Evolutionary conservation across 2,888 invertebrate genomes (phyloP).

Genomic region (Dolichopus griseipennis): DNA sequence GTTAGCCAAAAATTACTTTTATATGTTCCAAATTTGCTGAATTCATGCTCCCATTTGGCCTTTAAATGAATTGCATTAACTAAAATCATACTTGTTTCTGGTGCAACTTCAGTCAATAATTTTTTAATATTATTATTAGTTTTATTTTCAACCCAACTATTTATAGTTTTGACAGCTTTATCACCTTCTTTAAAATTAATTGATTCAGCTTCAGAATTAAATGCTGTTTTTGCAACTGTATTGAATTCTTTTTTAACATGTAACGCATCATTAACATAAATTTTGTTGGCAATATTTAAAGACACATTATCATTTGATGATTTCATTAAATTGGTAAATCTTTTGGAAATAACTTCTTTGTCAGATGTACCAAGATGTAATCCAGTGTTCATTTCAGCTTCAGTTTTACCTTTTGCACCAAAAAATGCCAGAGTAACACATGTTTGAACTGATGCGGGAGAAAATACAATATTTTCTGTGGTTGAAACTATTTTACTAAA

Average conservation of each 20-base stretch:
- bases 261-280: constrained; percentile 54
- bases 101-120: constrained; percentile 54
- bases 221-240: constrained; percentile 51
- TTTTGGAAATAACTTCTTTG: constrained; percentile 26
- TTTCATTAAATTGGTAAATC: constrained; percentile 29
- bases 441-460: constrained; percentile 54
- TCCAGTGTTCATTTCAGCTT: constrained; percentile 28
- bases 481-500: constrained; percentile 24
- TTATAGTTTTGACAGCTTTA: constrained; percentile 54
- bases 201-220: constrained; percentile 54
- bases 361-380: constrained; percentile 26
- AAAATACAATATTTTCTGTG: constrained; percentile 30
- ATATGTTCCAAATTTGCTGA: constrained; percentile 50
- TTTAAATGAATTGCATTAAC: constrained; percentile 84
- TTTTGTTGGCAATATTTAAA: constrained; percentile 58
- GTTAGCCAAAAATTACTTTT: constrained; percentile 56
- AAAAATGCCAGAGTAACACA: constrained; percentile 62
- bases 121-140: constrained; percentile 77
- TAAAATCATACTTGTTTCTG: constrained; percentile 58
- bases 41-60: constrained; percentile 63
- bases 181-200: constrained; percentile 51
- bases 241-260: constrained; percentile 49
- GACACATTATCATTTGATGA: constrained; percentile 20
- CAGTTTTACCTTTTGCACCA: constrained; percentile 52
- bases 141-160: constrained; percentile 68